Base-by-base conservation (phyloP, 1,140 invertebrate genomes). In the Drosophila nigrodunni region DNA sequence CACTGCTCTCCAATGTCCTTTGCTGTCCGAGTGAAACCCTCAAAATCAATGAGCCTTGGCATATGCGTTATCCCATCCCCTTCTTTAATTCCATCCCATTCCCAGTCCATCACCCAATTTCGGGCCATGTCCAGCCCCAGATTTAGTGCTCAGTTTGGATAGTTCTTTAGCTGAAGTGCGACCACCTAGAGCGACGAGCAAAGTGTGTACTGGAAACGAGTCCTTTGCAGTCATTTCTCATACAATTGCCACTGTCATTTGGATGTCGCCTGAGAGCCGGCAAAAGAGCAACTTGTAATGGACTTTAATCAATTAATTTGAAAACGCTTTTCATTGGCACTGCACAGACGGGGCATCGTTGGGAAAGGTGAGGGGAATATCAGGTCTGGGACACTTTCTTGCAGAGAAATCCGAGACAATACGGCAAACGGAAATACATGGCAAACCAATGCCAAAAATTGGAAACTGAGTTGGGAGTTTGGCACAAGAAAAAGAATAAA, bases 241-340 rank as follows among this genome's bases (percentile, higher is more conserved):
- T 88, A 85, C 85, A 88, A 88, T 88, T 88, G 85, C 78, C 85
- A 89, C 85, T 88, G 85, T 81, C 85, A 89, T 89, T 89, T 89
- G 71, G 64, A 39, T 69, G 75, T 74, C 71, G 64, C 52, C 64
- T 37, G 64, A 10, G 25, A 49, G 39, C 15, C 46, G 44, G 44
- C 18, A 25, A 60, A 54, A 60, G 21, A 78, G 78, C 85, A 85
- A 89, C 85, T 89, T 89, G 85, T 89, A 89, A 89, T 89, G 85
- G 86, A 89, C 85, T 89, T 89, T 89, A 89, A 89, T 89, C 85
- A 89, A 89, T 89, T 89, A 89, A 89, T 89, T 89, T 89, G 85
- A 87, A 87, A 88, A 87, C 83, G 83, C 83, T 87, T 87, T 89
- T 83, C 85, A 89, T 89, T 83, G 80, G 71, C 74, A 67, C 75